Evolutionary conservation across 2,888 invertebrate genomes (phyloP).

Genomic region (Orchestes rusci): DNA sequence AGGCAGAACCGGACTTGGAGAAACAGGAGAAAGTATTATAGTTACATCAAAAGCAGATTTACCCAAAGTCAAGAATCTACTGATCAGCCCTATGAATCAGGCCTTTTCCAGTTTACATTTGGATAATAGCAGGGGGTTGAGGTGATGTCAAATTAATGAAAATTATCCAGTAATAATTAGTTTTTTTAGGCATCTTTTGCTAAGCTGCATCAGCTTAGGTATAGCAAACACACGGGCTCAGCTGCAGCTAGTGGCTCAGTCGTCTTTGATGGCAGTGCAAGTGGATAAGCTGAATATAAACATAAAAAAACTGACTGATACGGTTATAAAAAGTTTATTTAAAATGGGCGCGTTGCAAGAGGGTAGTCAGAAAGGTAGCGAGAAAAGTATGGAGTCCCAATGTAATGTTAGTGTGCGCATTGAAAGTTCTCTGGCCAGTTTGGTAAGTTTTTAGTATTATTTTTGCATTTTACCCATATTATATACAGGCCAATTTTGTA

Average conservation of each 20-base stretch:
- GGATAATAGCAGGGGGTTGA: conserved; percentile 49
- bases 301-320: conserved; percentile 43
- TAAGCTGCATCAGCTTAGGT: conserved; percentile 62
- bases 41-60: conserved; percentile 60
- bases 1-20: conserved; percentile 81
- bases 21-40: conserved; percentile 81
- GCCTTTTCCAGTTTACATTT: conserved; percentile 54
- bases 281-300: conserved; percentile 40
- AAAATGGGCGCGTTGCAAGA: conserved; percentile 44
- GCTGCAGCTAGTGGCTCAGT: conserved; percentile 50
- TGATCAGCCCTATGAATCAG: conserved; percentile 61
- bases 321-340: conserved; percentile 44
- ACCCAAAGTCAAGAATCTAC: conserved; percentile 49
- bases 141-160: conserved; percentile 31
- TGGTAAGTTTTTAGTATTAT: too few species aligned
- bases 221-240: conserved; percentile 51
- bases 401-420: conserved; percentile 35
- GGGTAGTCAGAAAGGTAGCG: conserved; percentile 24
- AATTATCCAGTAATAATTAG: too few species aligned
- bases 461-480: too few species aligned
- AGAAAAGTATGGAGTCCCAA: conserved; percentile 18
- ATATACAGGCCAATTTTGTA: too few species aligned
- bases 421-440: conserved; percentile 27
- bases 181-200: conserved; percentile 54
- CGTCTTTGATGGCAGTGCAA: conserved; percentile 63